Conservation (phyloP, 2,113 vertebrate genomes). For the Callithrix jacchus region DNA sequence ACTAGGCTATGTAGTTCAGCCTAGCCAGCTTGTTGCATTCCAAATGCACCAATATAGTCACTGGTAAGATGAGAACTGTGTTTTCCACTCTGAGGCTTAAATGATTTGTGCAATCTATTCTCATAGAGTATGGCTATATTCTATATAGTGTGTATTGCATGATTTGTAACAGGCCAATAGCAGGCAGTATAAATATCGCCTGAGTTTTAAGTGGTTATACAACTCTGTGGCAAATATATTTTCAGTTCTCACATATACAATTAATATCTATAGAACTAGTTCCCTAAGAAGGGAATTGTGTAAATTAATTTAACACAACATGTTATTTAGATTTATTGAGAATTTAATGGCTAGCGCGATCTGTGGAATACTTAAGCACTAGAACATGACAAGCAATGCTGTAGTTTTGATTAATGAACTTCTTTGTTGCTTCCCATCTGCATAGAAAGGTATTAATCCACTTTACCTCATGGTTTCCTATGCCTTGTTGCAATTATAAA, state of each 20-base stretch:
- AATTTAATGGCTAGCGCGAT: constrained; percentile 40
- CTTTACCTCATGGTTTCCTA: neutral
- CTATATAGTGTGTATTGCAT: neutral
- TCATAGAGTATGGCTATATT: neutral
- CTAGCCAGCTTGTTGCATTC: neutral
- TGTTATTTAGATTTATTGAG: constrained; percentile 59
- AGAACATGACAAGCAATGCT: neutral
- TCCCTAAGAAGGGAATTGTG: neutral
- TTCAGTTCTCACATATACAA: constrained; percentile 33
- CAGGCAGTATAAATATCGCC: constrained; percentile 38
- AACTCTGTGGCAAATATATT: constrained; percentile 23
- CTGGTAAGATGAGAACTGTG: neutral
- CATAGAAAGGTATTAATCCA: constrained; percentile 8
- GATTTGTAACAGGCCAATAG: constrained; percentile 7
- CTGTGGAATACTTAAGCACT: constrained; percentile 23
- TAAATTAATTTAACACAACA: constrained; percentile 52
- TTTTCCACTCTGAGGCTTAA: neutral
- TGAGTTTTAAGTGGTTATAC: constrained; percentile 10
- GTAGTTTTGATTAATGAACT: constrained; percentile 25
- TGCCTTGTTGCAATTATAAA: constrained; percentile 24
- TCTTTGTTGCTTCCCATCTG: neutral
- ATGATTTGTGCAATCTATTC: constrained; percentile 13
- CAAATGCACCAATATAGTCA: neutral
- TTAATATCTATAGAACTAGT: constrained; percentile 56
- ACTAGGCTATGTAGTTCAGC: neutral